Evolutionary conservation across 2,113 vertebrate genomes (phyloP), one percentile per base, ranked within the genome.

Genomic region (Octodon degus): DNA sequence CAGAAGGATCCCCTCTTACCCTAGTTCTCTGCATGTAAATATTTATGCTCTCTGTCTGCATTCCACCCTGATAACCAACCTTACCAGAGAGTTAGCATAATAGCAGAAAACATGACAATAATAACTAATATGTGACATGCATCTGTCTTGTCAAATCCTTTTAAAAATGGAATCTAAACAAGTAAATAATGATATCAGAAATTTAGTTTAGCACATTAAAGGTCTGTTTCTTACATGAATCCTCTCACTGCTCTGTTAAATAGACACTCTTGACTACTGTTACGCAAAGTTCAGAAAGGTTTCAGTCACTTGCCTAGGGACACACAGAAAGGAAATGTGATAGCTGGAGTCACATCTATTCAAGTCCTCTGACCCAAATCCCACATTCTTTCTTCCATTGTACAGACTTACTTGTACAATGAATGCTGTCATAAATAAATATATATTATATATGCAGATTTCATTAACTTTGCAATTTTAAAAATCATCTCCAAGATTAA

Each of bases 401-500:
- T 27, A 82, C 58, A 93, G 32, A 93, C 19, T 62, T 72, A 94
- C 37, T 7, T 93, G 14, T 72, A 91, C 50, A 74, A 9, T 62
- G 14, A 93, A 55, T 3, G 2, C 32, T 67, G 43, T 43, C 43
- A 43, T 43, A 43, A 43, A 43, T 43, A 43, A 43, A 43, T 43
- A 43, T 43, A 43, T 43, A 43, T 43, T 43, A 43, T 43, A 43
- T 43, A 43, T 43, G 43, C 43, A 43, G 43, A 43, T 43, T 43
- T 43, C 43, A 43, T 43, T 43, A 94, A 91, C 65, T 81, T 43
- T 86, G 53, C 40, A 81, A 63, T 85, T 58, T 67, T 81, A 74
- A n/a, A 94, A 95, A 94, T 85, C 7, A 74, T 32, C 63, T 95
- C 50, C 17, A 77, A 94, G 94, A 96, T 53, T 80, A 96, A 91